Percentiles rank a stretch among this genome's conserved stretches.
Conservation (phyloP, 2,797 vertebrate species). For the Cyclura pinguis region DNA sequence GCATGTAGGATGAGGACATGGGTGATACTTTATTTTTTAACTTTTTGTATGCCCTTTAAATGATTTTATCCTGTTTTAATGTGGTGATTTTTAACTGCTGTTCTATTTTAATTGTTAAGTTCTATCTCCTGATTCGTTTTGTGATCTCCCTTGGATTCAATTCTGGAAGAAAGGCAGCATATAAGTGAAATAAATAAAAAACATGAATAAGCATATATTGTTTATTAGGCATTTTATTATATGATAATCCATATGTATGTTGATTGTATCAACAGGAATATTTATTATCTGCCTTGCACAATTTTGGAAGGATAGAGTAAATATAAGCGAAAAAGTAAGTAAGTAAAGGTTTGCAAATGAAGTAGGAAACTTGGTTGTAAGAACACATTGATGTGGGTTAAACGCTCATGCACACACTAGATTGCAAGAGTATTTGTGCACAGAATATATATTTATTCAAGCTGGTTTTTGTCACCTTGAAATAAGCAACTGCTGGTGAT, state of each 20-base stretch:
- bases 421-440: neutral
- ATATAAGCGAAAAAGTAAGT: neutral
- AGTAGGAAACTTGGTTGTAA: too few relatives aligned
- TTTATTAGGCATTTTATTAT: neutral
- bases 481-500: slow-evolving; percentile 29
- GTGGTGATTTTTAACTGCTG: too few relatives aligned
- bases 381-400: too few relatives aligned
- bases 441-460: neutral
- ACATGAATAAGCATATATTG: too few relatives aligned
- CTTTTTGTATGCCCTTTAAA: too few relatives aligned
- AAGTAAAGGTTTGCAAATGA: neutral
- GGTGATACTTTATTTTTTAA: neutral
- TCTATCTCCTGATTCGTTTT: too few relatives aligned
- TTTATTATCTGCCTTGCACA: neutral
- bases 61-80: neutral
- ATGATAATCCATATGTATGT: neutral
- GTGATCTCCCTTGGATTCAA: too few relatives aligned
- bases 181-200: too few relatives aligned
- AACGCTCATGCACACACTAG: neutral
- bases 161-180: too few relatives aligned
- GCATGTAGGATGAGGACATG: neutral
- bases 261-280: neutral
- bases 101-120: too few relatives aligned
- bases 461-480: slow-evolving; percentile 12
- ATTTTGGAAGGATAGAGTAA: neutral